Conservation (phyloP, 2,113 vertebrate genomes). For the Coptodon bakossiorum region DNA sequence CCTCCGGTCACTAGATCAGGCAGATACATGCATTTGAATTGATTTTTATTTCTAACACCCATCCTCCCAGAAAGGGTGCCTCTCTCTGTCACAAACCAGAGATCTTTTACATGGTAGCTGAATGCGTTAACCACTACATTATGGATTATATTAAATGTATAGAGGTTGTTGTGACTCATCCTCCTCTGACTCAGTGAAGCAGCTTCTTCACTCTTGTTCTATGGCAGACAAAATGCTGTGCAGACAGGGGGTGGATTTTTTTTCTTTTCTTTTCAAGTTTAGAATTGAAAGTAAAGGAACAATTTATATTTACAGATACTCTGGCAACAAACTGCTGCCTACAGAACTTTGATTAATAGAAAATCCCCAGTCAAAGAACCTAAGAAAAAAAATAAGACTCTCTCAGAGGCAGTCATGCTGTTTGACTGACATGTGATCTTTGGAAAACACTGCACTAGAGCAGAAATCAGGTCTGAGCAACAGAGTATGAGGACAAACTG, state of each 20-base stretch:
- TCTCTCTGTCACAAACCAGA: neutral
- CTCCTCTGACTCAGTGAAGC: neutral
- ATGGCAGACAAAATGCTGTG: neutral
- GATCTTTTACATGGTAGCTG: neutral
- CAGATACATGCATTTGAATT: neutral
- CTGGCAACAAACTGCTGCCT: neutral
- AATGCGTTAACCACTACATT: neutral
- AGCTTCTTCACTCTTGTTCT: neutral
- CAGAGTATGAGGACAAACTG: neutral
- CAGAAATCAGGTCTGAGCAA: neutral
- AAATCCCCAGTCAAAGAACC: neutral
- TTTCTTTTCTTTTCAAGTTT: neutral
- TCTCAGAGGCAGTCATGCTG: neutral
- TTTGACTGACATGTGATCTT: constrained; percentile 14
- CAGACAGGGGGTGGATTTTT: neutral
- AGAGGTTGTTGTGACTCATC: neutral
- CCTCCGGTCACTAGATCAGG: neutral
- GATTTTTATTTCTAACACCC: neutral
- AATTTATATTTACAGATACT: neutral
- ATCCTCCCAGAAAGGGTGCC: neutral
- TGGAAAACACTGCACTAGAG: neutral
- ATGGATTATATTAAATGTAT: neutral
- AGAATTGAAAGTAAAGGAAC: neutral
- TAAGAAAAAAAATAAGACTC: neutral
- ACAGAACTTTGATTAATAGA: constrained; percentile 11